Evolutionary conservation across 2,888 invertebrate species (phyloP).

Genomic region (Coelinius sp.): DNA sequence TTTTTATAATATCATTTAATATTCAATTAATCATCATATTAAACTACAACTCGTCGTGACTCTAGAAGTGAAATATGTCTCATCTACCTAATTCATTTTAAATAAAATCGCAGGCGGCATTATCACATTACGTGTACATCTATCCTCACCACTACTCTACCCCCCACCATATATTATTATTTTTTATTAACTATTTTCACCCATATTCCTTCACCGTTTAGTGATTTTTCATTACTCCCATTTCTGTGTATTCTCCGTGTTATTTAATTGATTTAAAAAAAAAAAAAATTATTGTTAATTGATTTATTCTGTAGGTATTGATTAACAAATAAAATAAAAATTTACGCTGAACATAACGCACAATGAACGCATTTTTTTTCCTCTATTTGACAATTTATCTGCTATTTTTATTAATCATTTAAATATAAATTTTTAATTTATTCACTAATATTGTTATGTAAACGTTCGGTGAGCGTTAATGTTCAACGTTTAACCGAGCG

Average conservation of each 20-base stretch:
- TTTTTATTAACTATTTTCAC: background rate
- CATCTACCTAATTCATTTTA: conserved; percentile 4
- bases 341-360: conserved; percentile 27
- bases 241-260: conserved; percentile 13
- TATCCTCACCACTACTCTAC: conserved; percentile 3
- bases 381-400: background rate
- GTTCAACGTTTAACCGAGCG: conserved; percentile 35
- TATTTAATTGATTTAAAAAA: background rate
- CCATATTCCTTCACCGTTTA: background rate
- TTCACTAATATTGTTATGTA: conserved; percentile 1
- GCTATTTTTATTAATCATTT: background rate
- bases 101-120: conserved; percentile 34
- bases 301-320: background rate
- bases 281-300: background rate
- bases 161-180: background rate
- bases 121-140: conserved; percentile 15
- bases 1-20: background rate
- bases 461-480: conserved; percentile 28
- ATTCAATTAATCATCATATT: conserved; percentile 6
- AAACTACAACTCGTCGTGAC: conserved; percentile 19
- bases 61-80: conserved; percentile 27
- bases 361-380: conserved; percentile 8
- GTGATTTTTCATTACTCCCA: background rate
- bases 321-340: conserved; percentile 12
- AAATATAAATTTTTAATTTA: background rate